Evolutionary conservation across 2,113 vertebrate species (phyloP), one percentile per base, ranked within the genome.

Genomic region (Myiopsitta monachus): DNA sequence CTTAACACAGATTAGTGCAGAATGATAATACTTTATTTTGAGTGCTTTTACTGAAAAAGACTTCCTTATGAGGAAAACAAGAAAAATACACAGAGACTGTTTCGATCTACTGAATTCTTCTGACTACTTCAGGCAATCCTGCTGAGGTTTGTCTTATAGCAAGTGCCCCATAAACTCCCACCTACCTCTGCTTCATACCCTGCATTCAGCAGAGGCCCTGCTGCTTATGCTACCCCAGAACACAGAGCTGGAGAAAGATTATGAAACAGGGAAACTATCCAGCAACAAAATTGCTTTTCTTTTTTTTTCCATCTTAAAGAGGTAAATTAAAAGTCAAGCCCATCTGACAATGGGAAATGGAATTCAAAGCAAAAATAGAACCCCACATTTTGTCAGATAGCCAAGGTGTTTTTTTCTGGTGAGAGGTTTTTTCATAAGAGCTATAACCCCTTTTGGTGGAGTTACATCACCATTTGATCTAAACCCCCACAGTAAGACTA

Each of bases 381-480:
- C 90, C 46, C 59, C 66, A 77, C 57, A 74, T 97, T 98, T 97
- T 98, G 96, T 97, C 92, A 97, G 85, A 84, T 93, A 96, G 93
- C 97, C 97, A 98, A 95, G 89, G 33, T 4, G 57, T 51, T 91
- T 96, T 93, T 93, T 95, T 88, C 95, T 97, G 88, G 84, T 97
- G 96, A 98, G 96, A 97, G 95, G 67, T 97, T 97, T 98, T 98
- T 98, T 98, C 96, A 94, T 97, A 97, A 97, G 95, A 96, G 96
- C 96, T 94, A 91, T 97, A 98, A 97, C 95, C 97, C 23, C 93
- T 98, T 95, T 95, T 90, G 95, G 94, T 97, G 95, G 96, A 96
- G 98, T 98, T 98, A 97, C 96, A 98, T 98, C 97, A 98, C 96
- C 94, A 98, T 98, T 98, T 98, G 97, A 98, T 98, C 97, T 98